Conservation (phyloP, 2,113 vertebrate genomes). For the Albula glossodonta region DNA sequence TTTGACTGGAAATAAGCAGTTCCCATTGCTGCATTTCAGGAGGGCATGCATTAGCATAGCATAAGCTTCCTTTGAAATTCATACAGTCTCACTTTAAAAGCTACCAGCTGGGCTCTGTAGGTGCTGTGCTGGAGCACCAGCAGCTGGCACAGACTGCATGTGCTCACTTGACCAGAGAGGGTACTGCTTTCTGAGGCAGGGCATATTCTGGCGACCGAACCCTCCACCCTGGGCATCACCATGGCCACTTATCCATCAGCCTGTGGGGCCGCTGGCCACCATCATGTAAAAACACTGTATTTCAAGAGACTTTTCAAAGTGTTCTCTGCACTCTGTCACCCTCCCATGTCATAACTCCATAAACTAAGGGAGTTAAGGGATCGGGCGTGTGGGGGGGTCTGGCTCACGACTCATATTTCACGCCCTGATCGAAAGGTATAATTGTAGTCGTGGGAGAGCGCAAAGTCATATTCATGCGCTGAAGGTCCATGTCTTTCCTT, state of each 20-base stretch:
- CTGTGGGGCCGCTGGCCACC: neutral
- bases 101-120: too few species aligned
- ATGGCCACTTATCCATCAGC: neutral
- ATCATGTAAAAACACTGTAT: neutral
- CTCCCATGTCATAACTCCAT: conserved; percentile 22
- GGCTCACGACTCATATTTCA: conserved; percentile 47
- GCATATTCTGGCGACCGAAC: neutral
- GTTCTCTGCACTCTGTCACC: neutral
- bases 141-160: too few species aligned
- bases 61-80: too few species aligned
- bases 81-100: too few species aligned
- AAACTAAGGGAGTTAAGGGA: conserved; percentile 12
- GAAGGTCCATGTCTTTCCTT: conserved; percentile 45
- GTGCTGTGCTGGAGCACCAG: too few species aligned
- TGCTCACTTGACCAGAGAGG: too few species aligned
- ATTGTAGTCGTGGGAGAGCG: conserved; percentile 36
- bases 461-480: neutral
- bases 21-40: too few species aligned
- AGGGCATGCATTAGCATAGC: too few species aligned
- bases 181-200: neutral
- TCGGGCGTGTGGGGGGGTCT: conserved; percentile 28
- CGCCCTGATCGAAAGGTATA: conserved; percentile 39
- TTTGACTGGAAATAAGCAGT: too few species aligned
- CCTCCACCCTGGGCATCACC: neutral
- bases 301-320: neutral